Base-by-base conservation (phyloP, 2,888 invertebrate species). In the Tetheella fluctuosa region DNA sequence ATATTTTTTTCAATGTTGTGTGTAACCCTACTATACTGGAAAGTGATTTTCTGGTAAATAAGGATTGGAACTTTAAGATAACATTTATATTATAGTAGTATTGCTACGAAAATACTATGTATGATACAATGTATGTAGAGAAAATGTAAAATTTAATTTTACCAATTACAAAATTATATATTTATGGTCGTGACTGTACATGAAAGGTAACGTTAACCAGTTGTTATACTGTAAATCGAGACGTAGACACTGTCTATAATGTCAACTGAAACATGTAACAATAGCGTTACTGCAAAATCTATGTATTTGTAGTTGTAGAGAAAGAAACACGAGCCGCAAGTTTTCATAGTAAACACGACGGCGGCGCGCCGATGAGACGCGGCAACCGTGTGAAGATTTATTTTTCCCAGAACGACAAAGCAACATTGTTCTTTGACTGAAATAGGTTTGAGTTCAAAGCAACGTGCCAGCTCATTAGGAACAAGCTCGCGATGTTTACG, bases 401-500 rank as follows among this genome's bases (percentile, higher is more conserved):
- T 80, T 80, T 84, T 89, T 89, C 88, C 84, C 85, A 89, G 88
- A 85, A 88, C 79, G 77, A 86, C 85, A 86, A 85, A 88, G 84
- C 80, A 80, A 84, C 88, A 89, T 85, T 88, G 89, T 88, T 83
- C 78, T 76, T 77, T 70, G 73, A 73, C 87, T 84, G 84, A 87
- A 83, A 89, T 87, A 88, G 83, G 80, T 77, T 71, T 68, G 81
- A 81, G 85, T 86, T 88, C 88, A 88, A 86, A 89, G 89, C 81
- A 70, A 71, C 69, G 77, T 79, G 85, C 79, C 76, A 80, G 79
- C 84, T 88, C 84, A 86, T 89, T 88, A 84, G 79, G 67, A 79
- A 69, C 72, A 68, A 79, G 72, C 76, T 74, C 70, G 69, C 60
- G 75, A 70, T 77, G 79, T 79, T 79, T 79, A 78, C 73, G 72